Evolutionary conservation across 2,797 vertebrate genomes (phyloP).

Genomic region (Anguilla obscura): DNA sequence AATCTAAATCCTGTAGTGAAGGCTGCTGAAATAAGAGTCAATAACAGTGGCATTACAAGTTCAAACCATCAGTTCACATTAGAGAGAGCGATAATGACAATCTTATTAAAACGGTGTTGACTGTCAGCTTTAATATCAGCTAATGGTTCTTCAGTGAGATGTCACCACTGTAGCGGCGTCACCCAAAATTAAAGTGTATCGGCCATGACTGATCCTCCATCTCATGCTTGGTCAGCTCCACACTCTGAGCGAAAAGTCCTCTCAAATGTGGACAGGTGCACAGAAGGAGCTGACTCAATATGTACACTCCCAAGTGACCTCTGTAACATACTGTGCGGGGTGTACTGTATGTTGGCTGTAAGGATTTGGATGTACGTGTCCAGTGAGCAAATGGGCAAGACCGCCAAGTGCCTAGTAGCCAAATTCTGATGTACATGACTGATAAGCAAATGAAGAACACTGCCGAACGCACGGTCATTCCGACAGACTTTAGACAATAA

Average conservation of each 20-base stretch:
- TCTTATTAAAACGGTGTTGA: conserved; percentile 18
- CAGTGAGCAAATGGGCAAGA: not conserved
- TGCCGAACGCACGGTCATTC: not conserved
- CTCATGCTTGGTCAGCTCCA: not conserved
- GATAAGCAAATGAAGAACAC: not conserved
- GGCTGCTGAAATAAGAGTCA: not conserved
- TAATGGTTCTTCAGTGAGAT: not conserved
- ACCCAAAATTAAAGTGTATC: not conserved
- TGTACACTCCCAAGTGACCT: no score
- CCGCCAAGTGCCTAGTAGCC: not conserved
- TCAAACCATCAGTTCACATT: conserved; percentile 20
- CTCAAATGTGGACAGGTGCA: not conserved
- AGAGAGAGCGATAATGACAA: not conserved
- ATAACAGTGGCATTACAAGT: not conserved
- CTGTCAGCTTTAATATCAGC: conserved; percentile 7
- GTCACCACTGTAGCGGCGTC: not conserved
- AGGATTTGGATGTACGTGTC: not conserved
- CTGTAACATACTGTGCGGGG: not conserved
- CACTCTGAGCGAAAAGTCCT: not conserved
- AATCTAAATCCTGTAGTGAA: not conserved
- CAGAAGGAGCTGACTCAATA: no score
- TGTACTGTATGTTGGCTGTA: not conserved
- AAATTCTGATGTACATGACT: not conserved
- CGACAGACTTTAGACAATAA: not conserved
- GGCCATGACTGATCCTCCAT: not conserved